A percentile compares a stretch with the other conserved stretches of the same genome.
phyloP scores from a whole-genome alignment of 2,888 invertebrate species.

The Tuta absoluta region DNA sequence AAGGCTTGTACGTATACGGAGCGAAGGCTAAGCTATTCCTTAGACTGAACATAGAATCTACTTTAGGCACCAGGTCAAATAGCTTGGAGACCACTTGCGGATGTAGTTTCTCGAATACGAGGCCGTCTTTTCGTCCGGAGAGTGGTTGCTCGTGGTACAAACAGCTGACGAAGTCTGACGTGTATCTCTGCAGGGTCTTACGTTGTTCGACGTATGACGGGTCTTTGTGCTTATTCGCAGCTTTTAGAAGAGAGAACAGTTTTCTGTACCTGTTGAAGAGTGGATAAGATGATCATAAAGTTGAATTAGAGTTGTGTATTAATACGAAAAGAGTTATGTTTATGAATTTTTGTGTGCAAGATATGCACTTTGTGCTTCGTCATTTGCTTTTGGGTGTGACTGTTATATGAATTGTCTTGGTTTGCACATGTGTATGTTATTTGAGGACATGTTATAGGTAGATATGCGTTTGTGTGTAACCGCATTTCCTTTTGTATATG shows the following conservation, averaged over 20 bases:
- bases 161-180: slow-evolving; percentile 62
- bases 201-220: slow-evolving; percentile 46
- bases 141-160: slow-evolving; percentile 60
- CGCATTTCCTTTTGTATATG: too few relatives aligned
- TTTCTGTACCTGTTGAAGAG: slow-evolving; percentile 57
- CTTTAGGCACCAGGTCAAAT: slow-evolving; percentile 52
- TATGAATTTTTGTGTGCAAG: too few relatives aligned
- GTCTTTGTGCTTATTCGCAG: slow-evolving; percentile 42
- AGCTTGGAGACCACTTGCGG: slow-evolving; percentile 59
- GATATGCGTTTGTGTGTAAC: too few relatives aligned
- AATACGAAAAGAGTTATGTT: too few relatives aligned
- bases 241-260: slow-evolving; percentile 49
- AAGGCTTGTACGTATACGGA: slow-evolving; percentile 55
- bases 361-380: too few relatives aligned
- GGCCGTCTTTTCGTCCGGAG: slow-evolving; percentile 47
- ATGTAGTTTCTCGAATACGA: slow-evolving; percentile 58
- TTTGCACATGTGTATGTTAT: too few relatives aligned
- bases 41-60: slow-evolving; percentile 59
- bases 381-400: too few relatives aligned
- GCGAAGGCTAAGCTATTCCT: slow-evolving; percentile 66
- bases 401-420: too few relatives aligned
- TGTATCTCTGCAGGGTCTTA: slow-evolving; percentile 51
- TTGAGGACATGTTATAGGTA: too few relatives aligned
- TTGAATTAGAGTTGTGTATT: not conserved
- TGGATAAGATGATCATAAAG: not conserved